phyloP scores from a whole-genome alignment of 1,140 invertebrate genomes.

The Whitmania pigra region DNA sequence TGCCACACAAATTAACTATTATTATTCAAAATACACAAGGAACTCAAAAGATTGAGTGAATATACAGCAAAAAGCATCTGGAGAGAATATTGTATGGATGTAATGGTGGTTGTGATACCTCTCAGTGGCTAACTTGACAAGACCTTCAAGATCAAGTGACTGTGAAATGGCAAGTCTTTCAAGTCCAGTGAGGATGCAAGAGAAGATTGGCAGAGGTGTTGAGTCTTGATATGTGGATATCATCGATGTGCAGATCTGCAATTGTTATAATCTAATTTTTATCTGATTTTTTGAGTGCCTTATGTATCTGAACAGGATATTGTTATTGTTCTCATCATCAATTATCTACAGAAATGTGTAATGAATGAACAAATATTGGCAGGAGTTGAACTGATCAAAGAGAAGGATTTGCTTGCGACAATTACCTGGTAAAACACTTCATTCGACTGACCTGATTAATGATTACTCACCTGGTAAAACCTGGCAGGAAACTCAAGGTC shows the following conservation, averaged over 20 bases:
- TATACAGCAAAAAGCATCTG: not conserved
- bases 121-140: constrained; percentile 61
- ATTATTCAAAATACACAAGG: no score
- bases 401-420: not conserved
- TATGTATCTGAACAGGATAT: no score
- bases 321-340: no score
- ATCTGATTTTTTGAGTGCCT: no score
- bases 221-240: constrained; percentile 38
- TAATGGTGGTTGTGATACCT: constrained; percentile 31
- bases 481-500: constrained; percentile 42
- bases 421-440: not conserved
- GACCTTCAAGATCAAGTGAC: constrained; percentile 49
- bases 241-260: constrained; percentile 37
- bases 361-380: not conserved
- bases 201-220: constrained; percentile 37
- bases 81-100: not conserved
- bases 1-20: no score
- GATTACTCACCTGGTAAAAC: constrained; percentile 31
- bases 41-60: not conserved
- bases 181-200: constrained; percentile 51
- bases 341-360: not conserved
- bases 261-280: not conserved
- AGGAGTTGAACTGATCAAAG: no score
- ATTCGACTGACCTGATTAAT: constrained; percentile 28
- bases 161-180: constrained; percentile 48